Conservation (phyloP, 2,888 invertebrate species). For the Thalpophila matura region DNA sequence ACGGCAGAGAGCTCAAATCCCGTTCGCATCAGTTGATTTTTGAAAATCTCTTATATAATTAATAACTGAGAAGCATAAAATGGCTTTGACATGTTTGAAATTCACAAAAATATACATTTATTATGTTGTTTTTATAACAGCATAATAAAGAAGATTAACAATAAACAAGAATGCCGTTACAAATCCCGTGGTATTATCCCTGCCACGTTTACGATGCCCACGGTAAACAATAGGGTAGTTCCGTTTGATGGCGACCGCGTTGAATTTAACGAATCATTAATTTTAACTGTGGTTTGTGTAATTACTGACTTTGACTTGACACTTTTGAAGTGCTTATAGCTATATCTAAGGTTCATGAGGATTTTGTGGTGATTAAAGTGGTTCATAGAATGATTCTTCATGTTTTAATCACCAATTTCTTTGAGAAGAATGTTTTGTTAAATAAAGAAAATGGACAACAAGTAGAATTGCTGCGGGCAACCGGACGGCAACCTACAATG, state of each 20-base stretch:
- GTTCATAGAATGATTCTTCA: background rate
- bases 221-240: constrained; percentile 18
- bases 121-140: no score
- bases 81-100: no score
- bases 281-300: constrained; percentile 36
- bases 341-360: background rate
- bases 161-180: constrained; percentile 6
- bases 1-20: no score
- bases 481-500: no score
- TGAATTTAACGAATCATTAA: constrained; percentile 45
- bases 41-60: no score
- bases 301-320: constrained; percentile 23
- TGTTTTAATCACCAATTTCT: background rate
- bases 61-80: no score
- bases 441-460: no score
- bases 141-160: no score
- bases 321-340: constrained; percentile 26
- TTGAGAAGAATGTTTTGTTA: no score
- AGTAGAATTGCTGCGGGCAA: no score
- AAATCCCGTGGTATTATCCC: constrained; percentile 7
- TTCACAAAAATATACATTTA: no score
- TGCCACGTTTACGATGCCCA: constrained; percentile 7
- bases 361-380: background rate
- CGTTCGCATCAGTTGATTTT: no score
- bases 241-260: constrained; percentile 9